These are phyloP conservation scores for Pantala flavescens DNA, from an alignment of 1,140 invertebrate species.

Conservation along the genomic window DNA sequence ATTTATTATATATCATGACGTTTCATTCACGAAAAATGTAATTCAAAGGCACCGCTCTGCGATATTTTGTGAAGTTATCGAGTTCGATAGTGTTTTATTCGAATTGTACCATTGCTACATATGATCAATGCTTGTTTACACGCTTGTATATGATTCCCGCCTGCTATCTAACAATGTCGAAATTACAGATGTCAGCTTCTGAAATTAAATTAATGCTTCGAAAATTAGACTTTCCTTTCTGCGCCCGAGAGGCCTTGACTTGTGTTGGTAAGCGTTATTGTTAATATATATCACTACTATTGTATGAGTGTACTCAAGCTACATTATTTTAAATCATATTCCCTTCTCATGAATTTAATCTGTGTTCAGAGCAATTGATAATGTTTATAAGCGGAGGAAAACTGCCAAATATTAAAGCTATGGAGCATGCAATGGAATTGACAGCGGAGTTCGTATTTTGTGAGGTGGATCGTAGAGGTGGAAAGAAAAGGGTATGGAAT, in stretches of 20 bases:
- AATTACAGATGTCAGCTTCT: slow-evolving; percentile 10
- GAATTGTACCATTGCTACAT: too few species aligned
- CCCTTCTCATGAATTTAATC: slow-evolving; percentile 17
- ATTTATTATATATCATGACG: too few species aligned
- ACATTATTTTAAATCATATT: too few species aligned
- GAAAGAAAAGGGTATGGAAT: slow-evolving; percentile 33
- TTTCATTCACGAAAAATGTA: too few species aligned
- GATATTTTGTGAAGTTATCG: too few species aligned
- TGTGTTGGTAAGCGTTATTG: slow-evolving; percentile 44
- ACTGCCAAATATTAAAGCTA: slow-evolving; percentile 41
- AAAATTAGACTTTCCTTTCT: slow-evolving; percentile 53
- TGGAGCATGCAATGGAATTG: slow-evolving; percentile 56
- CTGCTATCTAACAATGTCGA: neutral
- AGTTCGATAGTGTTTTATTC: too few species aligned
- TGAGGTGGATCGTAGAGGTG: slow-evolving; percentile 55
- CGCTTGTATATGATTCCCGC: too few species aligned
- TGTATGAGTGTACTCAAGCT: too few species aligned
- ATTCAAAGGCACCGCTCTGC: too few species aligned
- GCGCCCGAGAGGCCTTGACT: slow-evolving; percentile 48
- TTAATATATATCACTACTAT: too few species aligned
- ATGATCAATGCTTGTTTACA: too few species aligned
- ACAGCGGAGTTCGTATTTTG: slow-evolving; percentile 74
- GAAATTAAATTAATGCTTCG: slow-evolving; percentile 35
- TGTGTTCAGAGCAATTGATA: slow-evolving; percentile 23
- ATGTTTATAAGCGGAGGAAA: slow-evolving; percentile 34